Conservation (phyloP, 30 jellyfish, hydroid and myxozoan genomes). For the Haliclystus octoradiatus region DNA sequence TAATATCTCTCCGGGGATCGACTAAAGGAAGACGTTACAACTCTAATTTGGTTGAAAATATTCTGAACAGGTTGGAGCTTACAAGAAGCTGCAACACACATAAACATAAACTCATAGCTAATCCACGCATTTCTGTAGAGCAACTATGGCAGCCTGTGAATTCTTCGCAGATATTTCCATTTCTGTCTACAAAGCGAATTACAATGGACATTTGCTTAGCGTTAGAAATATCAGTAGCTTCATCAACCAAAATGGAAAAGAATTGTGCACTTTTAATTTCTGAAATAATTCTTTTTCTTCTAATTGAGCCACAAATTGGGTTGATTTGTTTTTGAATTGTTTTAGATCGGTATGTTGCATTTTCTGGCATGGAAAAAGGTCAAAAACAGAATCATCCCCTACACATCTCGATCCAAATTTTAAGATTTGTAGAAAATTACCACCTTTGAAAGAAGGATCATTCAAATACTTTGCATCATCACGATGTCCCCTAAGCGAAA, state of each 20-base stretch:
- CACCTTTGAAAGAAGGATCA: not conserved
- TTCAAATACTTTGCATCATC: not conserved
- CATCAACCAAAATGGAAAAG: constrained; percentile 36
- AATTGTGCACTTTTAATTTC: constrained; percentile 14
- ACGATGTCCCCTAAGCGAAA: constrained; percentile 27
- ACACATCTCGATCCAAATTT: not conserved
- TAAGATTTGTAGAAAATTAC: not conserved
- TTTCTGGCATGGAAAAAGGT: constrained; percentile 11
- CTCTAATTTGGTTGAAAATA: constrained; percentile 11
- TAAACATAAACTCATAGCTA: constrained; percentile 16
- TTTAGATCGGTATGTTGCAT: constrained; percentile 49
- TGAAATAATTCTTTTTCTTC: not conserved
- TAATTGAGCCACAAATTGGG: constrained; percentile 16
- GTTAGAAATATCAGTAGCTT: constrained; percentile 25
- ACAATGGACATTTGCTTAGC: constrained; percentile 38
- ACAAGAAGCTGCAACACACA: constrained; percentile 39
- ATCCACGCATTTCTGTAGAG: constrained; percentile 13
- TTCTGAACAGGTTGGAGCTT: constrained; percentile 3
- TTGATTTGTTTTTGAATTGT: constrained; percentile 35
- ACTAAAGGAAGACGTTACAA: constrained; percentile 2
- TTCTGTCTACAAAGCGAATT: constrained; percentile 11
- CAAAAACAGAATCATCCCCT: not conserved
- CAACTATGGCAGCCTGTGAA: constrained; percentile 14
- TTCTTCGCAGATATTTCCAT: constrained; percentile 1
- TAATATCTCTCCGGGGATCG: not conserved